These are phyloP conservation scores for Corythoichthys intestinalis DNA, from an alignment of 2,113 vertebrate genomes.

Conservation along the genomic window DNA sequence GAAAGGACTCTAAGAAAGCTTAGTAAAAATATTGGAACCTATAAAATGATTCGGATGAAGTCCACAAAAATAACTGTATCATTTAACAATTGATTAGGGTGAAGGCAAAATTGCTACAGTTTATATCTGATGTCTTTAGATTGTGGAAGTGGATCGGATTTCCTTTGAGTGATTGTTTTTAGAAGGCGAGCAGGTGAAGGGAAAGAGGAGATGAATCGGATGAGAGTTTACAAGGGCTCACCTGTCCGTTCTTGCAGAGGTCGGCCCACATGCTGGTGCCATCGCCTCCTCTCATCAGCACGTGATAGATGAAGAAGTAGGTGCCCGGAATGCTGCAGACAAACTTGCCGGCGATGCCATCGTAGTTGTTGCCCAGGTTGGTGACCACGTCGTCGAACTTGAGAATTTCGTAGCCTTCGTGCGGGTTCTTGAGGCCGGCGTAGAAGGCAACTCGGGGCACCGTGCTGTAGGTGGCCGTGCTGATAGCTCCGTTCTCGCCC, in stretches of 20 bases:
- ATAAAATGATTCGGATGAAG: not conserved
- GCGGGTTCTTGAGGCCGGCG: conserved; percentile 95
- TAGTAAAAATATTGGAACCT: not conserved
- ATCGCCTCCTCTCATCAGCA: conserved; percentile 96
- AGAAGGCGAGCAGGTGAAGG: not conserved
- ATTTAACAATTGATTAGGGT: not conserved
- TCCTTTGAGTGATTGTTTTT: not conserved
- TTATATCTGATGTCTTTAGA: not conserved
- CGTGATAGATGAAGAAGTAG: conserved; percentile 99
- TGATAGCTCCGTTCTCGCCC: conserved; percentile 86
- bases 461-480: conserved; percentile 91
- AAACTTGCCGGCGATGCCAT: conserved; percentile 93
- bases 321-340: conserved; percentile 94
- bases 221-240: conserved; percentile 65
- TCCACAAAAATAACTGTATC: too few relatives aligned
- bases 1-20: not conserved
- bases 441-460: conserved; percentile 94
- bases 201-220: too few relatives aligned
- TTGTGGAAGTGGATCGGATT: not conserved
- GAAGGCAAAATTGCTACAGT: not conserved
- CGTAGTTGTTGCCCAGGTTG: conserved; percentile 97
- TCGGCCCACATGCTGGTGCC: conserved; percentile 99
- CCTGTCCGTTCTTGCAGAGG: conserved; percentile 98
- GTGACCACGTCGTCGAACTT: conserved; percentile 99
- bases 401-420: conserved; percentile 98